These are phyloP conservation scores for Oostethus manadensis DNA, from an alignment of 2,113 vertebrate genomes.

Conservation along the genomic window DNA sequence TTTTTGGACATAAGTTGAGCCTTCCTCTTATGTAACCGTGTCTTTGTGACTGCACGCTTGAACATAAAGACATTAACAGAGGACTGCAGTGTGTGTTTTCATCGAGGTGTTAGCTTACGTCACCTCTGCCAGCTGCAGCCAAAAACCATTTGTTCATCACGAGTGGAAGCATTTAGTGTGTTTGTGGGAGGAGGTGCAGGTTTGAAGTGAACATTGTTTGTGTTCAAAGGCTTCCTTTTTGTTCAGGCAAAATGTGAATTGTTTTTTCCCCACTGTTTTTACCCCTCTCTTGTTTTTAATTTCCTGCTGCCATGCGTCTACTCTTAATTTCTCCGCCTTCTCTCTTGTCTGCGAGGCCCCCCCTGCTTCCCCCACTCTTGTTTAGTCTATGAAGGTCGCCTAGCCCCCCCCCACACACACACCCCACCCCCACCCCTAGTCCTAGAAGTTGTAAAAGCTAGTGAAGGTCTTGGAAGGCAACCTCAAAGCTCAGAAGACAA, in stretches of 20 bases:
- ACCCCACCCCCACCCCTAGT: too few relatives aligned
- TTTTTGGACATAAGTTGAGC: neutral
- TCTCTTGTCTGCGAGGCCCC: neutral
- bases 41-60: neutral
- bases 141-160: slow-evolving; percentile 24
- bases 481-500: too few relatives aligned
- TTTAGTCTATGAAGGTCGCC: slow-evolving; percentile 30
- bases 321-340: slow-evolving; percentile 13
- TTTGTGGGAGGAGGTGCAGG: slow-evolving; percentile 3
- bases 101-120: slow-evolving; percentile 20
- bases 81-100: slow-evolving; percentile 20
- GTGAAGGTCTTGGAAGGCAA: neutral
- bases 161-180: slow-evolving; percentile 17
- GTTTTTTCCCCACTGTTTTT: slow-evolving; percentile 15
- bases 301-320: slow-evolving; percentile 35
- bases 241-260: neutral
- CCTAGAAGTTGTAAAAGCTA: neutral
- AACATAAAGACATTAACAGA: slow-evolving; percentile 9
- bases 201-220: slow-evolving; percentile 8
- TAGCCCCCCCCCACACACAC: slow-evolving; percentile 4
- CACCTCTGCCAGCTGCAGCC: slow-evolving; percentile 25
- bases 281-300: slow-evolving; percentile 33
- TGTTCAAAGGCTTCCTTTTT: neutral
- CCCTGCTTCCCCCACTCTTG: slow-evolving; percentile 15
- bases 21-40: neutral